A percentile compares a stretch with the other conserved stretches of the same genome.
phyloP scores from a whole-genome alignment of 2,888 invertebrate genomes.

The Cosmopolites sordidus region DNA sequence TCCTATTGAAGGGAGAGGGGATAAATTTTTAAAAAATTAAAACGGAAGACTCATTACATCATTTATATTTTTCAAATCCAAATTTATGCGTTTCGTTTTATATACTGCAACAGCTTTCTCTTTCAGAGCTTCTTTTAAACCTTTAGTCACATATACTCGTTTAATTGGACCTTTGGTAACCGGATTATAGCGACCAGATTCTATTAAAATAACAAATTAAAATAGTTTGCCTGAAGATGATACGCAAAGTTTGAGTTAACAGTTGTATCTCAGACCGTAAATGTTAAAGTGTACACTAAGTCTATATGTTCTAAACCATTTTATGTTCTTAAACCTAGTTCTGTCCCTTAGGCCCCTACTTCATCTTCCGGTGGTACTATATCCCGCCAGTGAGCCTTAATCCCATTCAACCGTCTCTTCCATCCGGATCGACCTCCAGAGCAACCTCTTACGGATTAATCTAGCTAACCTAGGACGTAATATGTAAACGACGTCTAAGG shows the following conservation, averaged over 20 bases:
- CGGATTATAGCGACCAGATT: constrained; percentile 58
- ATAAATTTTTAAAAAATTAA: neutral
- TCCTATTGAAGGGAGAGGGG: constrained; percentile 33
- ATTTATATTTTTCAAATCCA: constrained; percentile 63
- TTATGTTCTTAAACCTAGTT: too few relatives aligned
- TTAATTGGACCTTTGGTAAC: constrained; percentile 47
- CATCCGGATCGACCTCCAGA: too few relatives aligned
- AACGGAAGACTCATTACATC: constrained; percentile 51
- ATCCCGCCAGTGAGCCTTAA: too few relatives aligned
- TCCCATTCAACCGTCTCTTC: too few relatives aligned
- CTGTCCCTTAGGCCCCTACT: too few relatives aligned
- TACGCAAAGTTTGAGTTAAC: neutral
- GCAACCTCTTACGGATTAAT: too few relatives aligned
- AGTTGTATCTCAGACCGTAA: neutral
- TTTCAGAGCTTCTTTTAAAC: constrained; percentile 50
- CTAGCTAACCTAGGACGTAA: too few relatives aligned
- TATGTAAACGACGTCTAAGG: too few relatives aligned
- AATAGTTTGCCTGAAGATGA: too few relatives aligned
- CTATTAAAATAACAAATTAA: constrained; percentile 42
- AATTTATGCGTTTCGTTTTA: constrained; percentile 55
- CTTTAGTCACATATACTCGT: constrained; percentile 62
- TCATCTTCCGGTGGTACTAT: too few relatives aligned
- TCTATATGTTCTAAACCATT: neutral
- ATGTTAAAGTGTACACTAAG: neutral
- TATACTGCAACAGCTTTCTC: constrained; percentile 68